Conservation (phyloP, 92 coral and sea anemone species). For the Blastomussa wellsi region DNA sequence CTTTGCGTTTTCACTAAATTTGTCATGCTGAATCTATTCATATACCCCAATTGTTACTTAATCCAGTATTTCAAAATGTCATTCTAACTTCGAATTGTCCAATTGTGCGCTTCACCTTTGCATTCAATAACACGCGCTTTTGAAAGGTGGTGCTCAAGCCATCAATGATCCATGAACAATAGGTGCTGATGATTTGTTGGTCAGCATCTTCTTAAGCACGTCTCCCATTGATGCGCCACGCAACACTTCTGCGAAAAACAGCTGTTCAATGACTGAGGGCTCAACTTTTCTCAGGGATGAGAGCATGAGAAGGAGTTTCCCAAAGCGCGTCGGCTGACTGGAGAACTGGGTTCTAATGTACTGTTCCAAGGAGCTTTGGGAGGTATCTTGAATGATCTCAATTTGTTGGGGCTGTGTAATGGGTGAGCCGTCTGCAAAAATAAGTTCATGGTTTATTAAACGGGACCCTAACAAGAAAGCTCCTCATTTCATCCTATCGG, state of each 20-base stretch:
- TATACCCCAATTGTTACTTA: too few relatives aligned
- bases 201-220: conserved; percentile 81
- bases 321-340: conserved; percentile 80
- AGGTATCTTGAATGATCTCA: conserved; percentile 85
- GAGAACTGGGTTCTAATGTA: conserved; percentile 84
- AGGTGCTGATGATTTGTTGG: conserved; percentile 53
- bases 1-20: too few relatives aligned
- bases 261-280: conserved; percentile 87
- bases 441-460: background rate
- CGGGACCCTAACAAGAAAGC: background rate
- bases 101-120: background rate
- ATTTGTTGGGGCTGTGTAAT: conserved; percentile 78
- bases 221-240: conserved; percentile 94
- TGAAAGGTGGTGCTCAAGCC: background rate
- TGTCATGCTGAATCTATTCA: too few relatives aligned
- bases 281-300: conserved; percentile 83
- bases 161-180: conserved; percentile 30
- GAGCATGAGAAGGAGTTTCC: conserved; percentile 86
- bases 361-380: conserved; percentile 90
- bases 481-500: background rate
- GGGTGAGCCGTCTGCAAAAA: conserved; percentile 74
- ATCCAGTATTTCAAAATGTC: too few relatives aligned
- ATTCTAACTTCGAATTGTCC: background rate
- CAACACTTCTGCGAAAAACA: conserved; percentile 85
- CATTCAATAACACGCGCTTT: background rate